Evolutionary conservation across 2,113 vertebrate species (phyloP).

Genomic region (Nothobranchius furzeri): DNA sequence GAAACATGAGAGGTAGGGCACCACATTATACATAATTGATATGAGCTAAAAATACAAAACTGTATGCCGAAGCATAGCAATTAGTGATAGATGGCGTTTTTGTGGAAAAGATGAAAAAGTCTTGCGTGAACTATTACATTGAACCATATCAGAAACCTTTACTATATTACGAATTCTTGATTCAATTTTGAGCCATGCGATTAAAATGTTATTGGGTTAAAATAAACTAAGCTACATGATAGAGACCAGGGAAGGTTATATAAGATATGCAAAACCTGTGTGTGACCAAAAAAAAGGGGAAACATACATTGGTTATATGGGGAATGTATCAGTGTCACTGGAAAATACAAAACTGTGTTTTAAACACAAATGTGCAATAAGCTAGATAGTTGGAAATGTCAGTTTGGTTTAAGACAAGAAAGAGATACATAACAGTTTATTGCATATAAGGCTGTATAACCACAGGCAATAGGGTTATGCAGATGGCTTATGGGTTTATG

Average conservation of each 20-base stretch:
- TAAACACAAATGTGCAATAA: too few species aligned
- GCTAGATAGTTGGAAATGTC: too few species aligned
- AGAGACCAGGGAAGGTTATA: neutral
- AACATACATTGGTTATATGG: neutral
- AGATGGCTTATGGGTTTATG: too few species aligned
- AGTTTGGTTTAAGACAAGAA: too few species aligned
- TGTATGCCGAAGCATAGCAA: slow-evolving; percentile 21
- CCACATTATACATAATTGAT: slow-evolving; percentile 35
- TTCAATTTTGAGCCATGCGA: neutral
- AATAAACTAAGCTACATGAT: neutral
- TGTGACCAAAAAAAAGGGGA: neutral
- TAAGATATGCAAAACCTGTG: too few species aligned
- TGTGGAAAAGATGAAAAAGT: slow-evolving; percentile 19
- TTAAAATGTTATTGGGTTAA: neutral
- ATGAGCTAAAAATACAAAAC: slow-evolving; percentile 37
- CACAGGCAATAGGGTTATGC: too few species aligned
- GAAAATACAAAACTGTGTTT: too few species aligned
- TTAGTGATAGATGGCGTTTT: slow-evolving; percentile 12
- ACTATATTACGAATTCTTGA: neutral
- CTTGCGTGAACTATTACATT: neutral
- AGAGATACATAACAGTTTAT: too few species aligned
- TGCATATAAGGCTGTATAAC: too few species aligned
- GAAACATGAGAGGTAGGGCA: slow-evolving; percentile 28
- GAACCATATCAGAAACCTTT: neutral
- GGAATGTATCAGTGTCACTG: too few species aligned